Evolutionary conservation across 2,888 invertebrate species (phyloP).

Genomic region (Vannuccia rotundouncinata): DNA sequence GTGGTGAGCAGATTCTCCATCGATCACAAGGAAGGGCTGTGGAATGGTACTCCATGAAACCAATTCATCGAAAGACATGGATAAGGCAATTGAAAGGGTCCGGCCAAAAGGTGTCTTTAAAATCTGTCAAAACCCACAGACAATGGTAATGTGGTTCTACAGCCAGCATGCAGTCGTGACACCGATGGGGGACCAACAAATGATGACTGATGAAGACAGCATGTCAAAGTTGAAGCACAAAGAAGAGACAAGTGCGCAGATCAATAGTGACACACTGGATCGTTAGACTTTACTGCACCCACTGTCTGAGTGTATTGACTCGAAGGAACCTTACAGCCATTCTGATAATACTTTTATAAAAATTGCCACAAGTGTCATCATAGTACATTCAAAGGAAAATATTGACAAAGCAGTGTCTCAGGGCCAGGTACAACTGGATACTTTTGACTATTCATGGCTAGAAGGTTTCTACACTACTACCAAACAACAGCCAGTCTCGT

Average conservation of each 20-base stretch:
- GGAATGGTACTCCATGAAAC: too few relatives aligned
- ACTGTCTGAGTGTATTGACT: conserved; percentile 29
- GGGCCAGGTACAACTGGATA: conserved; percentile 9
- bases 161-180: neutral
- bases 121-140: neutral
- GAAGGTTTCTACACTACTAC: conserved; percentile 8
- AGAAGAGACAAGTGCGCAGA: conserved; percentile 6
- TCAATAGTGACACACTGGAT: conserved; percentile 10
- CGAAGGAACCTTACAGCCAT: conserved; percentile 34
- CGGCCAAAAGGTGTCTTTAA: neutral
- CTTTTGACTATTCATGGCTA: neutral
- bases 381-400: conserved; percentile 32
- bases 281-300: neutral
- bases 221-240: neutral
- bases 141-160: conserved; percentile 7
- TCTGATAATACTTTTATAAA: conserved; percentile 38
- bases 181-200: neutral
- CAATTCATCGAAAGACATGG: neutral
- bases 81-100: neutral
- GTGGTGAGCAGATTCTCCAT: neutral
- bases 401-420: conserved; percentile 11
- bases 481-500: conserved; percentile 11
- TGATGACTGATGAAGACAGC: conserved; percentile 2
- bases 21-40: too few relatives aligned
- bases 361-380: conserved; percentile 37